A percentile compares a stretch with the other conserved stretches of the same genome.
These are phyloP conservation scores for Sebastes nivosus DNA, from an alignment of 2,797 vertebrate genomes.

Conservation along the genomic window DNA sequence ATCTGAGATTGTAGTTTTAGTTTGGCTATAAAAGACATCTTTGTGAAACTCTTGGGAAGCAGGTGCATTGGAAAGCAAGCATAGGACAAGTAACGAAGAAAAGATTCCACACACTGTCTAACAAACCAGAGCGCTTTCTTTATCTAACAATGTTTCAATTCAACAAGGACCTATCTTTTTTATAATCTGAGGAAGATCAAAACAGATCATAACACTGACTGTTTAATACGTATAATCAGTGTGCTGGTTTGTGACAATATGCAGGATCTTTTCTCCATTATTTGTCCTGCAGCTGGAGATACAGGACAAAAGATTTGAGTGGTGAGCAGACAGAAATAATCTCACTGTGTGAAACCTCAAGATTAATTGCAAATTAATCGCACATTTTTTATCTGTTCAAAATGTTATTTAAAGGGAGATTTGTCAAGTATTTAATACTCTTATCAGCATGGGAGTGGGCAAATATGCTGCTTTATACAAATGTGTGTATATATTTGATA, in stretches of 20 bases:
- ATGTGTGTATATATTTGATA: no score
- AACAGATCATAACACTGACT: not conserved
- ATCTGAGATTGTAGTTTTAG: not conserved
- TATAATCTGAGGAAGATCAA: not conserved
- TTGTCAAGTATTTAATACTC: no score
- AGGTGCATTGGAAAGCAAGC: not conserved
- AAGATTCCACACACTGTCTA: not conserved
- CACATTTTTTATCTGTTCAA: no score
- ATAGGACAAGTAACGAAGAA: not conserved
- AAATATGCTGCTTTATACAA: no score
- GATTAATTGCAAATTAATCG: no score
- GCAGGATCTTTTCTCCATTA: not conserved
- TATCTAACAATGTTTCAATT: not conserved
- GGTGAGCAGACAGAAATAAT: not conserved
- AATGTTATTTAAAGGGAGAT: no score
- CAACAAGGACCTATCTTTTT: not conserved
- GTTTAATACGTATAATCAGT: not conserved
- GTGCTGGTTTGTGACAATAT: not conserved
- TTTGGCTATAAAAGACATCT: not conserved
- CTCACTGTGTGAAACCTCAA: not conserved
- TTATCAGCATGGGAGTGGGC: no score
- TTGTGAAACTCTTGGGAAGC: not conserved
- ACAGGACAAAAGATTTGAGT: not conserved
- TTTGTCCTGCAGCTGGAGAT: not conserved
- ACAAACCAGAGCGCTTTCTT: not conserved